Evolutionary conservation across 2,113 vertebrate species (phyloP).

Genomic region (Dryoscopus gambensis): DNA sequence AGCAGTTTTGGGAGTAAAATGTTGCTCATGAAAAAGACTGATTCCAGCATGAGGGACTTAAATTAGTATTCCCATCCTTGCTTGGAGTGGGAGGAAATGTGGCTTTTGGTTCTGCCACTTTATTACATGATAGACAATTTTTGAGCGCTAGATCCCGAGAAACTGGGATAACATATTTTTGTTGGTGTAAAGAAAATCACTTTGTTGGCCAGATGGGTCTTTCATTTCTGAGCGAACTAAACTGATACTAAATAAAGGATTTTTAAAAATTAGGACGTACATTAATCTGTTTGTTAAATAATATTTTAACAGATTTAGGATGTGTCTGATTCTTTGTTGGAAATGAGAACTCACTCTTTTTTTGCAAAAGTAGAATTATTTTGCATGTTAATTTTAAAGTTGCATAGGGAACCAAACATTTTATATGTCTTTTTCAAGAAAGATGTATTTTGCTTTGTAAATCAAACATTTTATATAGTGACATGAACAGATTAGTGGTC

Average conservation of each 20-base stretch:
- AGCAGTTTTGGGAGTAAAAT: neutral
- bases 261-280: neutral
- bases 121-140: neutral
- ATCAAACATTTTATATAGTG: neutral
- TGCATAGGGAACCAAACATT: neutral
- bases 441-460: neutral
- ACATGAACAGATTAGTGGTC: neutral
- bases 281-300: neutral
- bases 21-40: neutral
- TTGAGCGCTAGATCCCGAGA: neutral
- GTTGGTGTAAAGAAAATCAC: neutral
- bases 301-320: neutral
- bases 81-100: neutral
- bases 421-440: neutral
- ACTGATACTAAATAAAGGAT: neutral
- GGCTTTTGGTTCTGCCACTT: neutral
- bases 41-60: neutral
- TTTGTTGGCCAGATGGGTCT: neutral
- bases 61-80: neutral
- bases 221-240: neutral
- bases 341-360: neutral
- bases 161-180: neutral
- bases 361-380: neutral
- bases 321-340: neutral
- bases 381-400: neutral